Conservation (phyloP, 2,888 invertebrate species). For the Volucella bombylans region DNA sequence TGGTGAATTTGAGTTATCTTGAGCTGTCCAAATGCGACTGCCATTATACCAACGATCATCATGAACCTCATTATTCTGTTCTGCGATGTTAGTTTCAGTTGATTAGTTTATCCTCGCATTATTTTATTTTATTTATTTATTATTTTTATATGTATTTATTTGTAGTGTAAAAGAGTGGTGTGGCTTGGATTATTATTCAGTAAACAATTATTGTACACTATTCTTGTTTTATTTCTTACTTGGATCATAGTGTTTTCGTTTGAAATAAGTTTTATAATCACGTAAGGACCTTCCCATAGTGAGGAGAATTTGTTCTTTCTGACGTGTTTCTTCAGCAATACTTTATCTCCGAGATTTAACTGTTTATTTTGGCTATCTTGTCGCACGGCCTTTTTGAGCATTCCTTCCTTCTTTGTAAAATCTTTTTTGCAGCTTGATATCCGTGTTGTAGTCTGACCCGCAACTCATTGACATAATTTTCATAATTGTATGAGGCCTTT, state of each 20-base stretch:
- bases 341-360: constrained; percentile 10
- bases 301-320: constrained; percentile 13
- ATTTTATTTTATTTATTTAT: too few relatives aligned
- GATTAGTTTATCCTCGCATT: not conserved
- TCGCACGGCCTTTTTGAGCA: not conserved
- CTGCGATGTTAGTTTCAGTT: too few relatives aligned
- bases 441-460: constrained; percentile 2
- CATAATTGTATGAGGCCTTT: too few relatives aligned
- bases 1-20: not conserved
- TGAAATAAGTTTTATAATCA: not conserved
- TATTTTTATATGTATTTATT: too few relatives aligned
- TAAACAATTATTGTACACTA: not conserved
- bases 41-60: too few relatives aligned
- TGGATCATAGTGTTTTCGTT: not conserved
- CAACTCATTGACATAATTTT: constrained; percentile 2
- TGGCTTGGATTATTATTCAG: not conserved
- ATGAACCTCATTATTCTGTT: too few relatives aligned
- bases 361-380: not conserved
- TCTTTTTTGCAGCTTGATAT: constrained; percentile 10
- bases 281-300: constrained; percentile 6
- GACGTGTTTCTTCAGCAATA: not conserved
- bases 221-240: constrained; percentile 7
- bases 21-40: too few relatives aligned
- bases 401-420: not conserved
- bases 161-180: too few relatives aligned